Evolutionary conservation across 2,113 vertebrate species (phyloP), one percentile per base, ranked within the genome.

Genomic region (Etheostoma spectabile): DNA sequence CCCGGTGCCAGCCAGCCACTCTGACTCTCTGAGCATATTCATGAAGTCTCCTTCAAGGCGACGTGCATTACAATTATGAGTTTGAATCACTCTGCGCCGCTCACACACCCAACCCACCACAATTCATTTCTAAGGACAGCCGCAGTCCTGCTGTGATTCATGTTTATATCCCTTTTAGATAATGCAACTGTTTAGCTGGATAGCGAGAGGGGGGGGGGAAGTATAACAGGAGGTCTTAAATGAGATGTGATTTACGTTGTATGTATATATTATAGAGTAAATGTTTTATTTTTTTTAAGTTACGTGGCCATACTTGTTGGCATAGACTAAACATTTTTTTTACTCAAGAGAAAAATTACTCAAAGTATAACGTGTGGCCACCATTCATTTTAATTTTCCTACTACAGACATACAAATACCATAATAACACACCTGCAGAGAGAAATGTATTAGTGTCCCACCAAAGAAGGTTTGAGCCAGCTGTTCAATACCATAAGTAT

Each of bases 1-100:
- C 86, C 84, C 16, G 42, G 74, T 91, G 91, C 91, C 92, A 91
- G 86, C 62, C 84, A 86, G 84, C 82, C 87, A 89, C 88, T 90
- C 89, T 52, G 63, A 71, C 67, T 86, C 80, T 74, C 55, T 63
- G 65, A 87, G 82, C 80, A 87, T 87, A 88, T 88, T 87, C 82
- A 88, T 89, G 84, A 92, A 85, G 86, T 79, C 67, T 88, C 68
- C 81, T 87, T 79, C 65, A 80, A 87, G 84, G 75, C 70, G 11
- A 74, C 49, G 49, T 89, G 81, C 84, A 83, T 91, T 91, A 86
- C 66, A 33, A 86, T 88, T 88, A 91, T 90, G 88, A 88, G 82
- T 79, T 90, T 38, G 84, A 87, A 92, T 91, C 80, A 84, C 55
- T 80, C 76, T 35, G 35, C 7, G 35, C 46, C 14, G 22, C 70